phyloP scores from a whole-genome alignment of 1,140 invertebrate species.

The Artemia franciscana region DNA sequence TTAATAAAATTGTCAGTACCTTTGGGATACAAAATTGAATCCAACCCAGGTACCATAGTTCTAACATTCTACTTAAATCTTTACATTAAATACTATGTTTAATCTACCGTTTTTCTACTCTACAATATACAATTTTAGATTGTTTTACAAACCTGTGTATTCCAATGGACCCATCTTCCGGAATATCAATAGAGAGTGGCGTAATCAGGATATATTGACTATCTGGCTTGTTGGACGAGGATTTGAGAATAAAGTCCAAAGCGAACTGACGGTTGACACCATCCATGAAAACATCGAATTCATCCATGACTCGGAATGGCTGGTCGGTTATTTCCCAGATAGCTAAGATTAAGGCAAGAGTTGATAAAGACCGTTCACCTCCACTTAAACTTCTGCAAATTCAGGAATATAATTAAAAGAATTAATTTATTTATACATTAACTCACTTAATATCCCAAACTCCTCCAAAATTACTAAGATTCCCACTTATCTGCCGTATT shows the following conservation, averaged over 20 bases:
- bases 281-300: conserved; percentile 94
- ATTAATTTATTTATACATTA: no score
- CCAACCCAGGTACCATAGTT: no score
- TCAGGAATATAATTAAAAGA: no score
- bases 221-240: neutral
- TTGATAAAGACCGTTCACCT: conserved; percentile 82
- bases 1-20: no score
- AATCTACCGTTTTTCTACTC: no score
- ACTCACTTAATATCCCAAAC: no score
- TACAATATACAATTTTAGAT: no score
- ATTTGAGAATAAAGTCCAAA: neutral
- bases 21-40: no score
- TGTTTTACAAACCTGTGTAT: neutral
- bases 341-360: conserved; percentile 74
- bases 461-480: no score
- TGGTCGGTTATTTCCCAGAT: conserved; percentile 72
- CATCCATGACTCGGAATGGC: conserved; percentile 86
- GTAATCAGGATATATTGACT: neutral
- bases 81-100: no score
- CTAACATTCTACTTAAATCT: no score
- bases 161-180: neutral
- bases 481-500: no score
- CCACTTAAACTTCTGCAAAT: conserved; percentile 25
- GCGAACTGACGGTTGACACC: conserved; percentile 9
- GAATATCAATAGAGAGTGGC: neutral